These are phyloP conservation scores for Syrmaticus mikado DNA, from an alignment of 2,113 vertebrate species.

Conservation along the genomic window DNA sequence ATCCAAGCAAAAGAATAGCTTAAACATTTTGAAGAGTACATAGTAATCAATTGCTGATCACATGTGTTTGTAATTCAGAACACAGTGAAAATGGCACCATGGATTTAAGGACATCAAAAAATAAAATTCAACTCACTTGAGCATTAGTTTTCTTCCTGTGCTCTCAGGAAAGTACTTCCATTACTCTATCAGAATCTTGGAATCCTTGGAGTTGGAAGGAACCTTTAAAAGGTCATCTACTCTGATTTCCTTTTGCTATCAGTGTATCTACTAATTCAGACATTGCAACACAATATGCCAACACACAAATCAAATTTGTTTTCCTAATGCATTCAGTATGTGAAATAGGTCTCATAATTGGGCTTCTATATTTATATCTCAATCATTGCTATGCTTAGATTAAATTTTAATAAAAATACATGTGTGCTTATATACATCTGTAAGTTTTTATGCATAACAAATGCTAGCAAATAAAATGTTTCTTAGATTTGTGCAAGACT, in stretches of 20 bases:
- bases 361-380: rapidly evolving
- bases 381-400: background rate
- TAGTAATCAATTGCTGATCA: background rate
- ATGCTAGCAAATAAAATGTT: background rate
- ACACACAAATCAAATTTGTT: background rate
- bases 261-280: background rate
- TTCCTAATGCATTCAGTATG: background rate
- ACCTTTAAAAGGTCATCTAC: too few relatives aligned
- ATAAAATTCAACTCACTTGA: background rate
- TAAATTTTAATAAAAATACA: background rate
- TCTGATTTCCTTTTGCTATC: background rate
- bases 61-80: background rate
- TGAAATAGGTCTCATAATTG: background rate
- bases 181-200: too few relatives aligned
- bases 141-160: background rate
- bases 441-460: background rate
- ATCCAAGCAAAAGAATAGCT: background rate
- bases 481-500: background rate
- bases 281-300: background rate
- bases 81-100: background rate
- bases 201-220: too few relatives aligned
- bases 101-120: background rate
- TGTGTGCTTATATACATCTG: rapidly evolving
- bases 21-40: background rate
- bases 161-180: background rate